These are phyloP conservation scores for Xiphorhynchus erythropygius DNA, from an alignment of 2,797 vertebrate species.

Conservation along the genomic window DNA sequence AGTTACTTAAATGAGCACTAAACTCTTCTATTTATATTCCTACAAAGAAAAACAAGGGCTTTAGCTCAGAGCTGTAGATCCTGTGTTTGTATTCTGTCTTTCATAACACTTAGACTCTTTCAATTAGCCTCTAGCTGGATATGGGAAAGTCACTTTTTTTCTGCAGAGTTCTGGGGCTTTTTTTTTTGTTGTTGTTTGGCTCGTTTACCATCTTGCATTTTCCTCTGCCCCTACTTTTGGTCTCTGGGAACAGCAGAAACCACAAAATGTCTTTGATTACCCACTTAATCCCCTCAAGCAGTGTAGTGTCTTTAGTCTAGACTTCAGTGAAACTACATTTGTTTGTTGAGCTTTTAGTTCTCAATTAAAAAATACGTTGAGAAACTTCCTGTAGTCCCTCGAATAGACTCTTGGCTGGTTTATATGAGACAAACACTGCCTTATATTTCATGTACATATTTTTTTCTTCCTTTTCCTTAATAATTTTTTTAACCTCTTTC, in stretches of 20 bases:
- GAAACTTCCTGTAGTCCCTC: background rate
- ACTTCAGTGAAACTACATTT: constrained; percentile 30
- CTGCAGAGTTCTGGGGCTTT: background rate
- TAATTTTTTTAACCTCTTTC: background rate
- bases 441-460: background rate
- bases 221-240: constrained; percentile 2
- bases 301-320: constrained; percentile 18
- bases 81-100: background rate
- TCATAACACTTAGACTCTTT: background rate
- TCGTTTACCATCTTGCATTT: background rate
- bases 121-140: background rate
- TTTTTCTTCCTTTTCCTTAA: background rate
- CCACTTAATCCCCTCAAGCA: constrained; percentile 25
- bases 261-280: constrained; percentile 49
- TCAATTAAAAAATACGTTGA: background rate
- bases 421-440: background rate
- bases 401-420: background rate
- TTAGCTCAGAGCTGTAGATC: background rate
- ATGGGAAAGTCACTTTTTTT: constrained; percentile 3
- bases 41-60: background rate
- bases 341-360: constrained; percentile 30
- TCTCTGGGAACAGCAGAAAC: constrained; percentile 47
- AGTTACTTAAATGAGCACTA: background rate
- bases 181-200: background rate
- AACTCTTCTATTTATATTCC: background rate